Evolutionary conservation across 2,797 vertebrate genomes (phyloP), one percentile per base, ranked within the genome.

Genomic region (Lagocephalus sceleratus): DNA sequence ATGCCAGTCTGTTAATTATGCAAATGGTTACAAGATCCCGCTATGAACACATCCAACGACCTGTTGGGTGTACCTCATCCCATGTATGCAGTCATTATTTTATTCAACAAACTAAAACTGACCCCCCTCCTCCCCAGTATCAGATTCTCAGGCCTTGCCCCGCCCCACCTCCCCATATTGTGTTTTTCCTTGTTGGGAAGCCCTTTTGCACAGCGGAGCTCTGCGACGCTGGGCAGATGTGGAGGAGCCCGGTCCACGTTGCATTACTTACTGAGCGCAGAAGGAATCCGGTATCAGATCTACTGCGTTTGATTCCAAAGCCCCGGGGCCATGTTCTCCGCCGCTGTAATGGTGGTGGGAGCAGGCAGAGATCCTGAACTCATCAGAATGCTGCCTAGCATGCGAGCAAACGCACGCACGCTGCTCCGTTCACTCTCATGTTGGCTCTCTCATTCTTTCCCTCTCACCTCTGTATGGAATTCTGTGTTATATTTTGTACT

Each of bases 1-100:
- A 86, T 85, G 85, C 81, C 87, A 88, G 65, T 81, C 79, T 79
- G 67, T 86, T 87, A 85, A 85, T 88, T 87, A 88, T 86, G 85
- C 78, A 84, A 84, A 87, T 82, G 63, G 66, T 2, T 52, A 60
- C 63, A 51, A 63, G 60, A 57, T 68, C 62, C 63, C 40, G 58
- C 63, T 79, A 75, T 75, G 74, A 78, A 83, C 71, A 73, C 63
- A 75, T 68, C 72, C 35, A 0, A 21, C 40, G 47, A 54, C 42
- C 63, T 52, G 59, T 71, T 60, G 71, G 62, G 62, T 79, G 70
- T 51, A 55, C 64, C 56, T 52, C 43, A 20, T 55, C n/a, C 63
- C 60, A 55, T 75, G 68, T 58, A 75, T 71, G 20, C 54, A 59
- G 53, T 2, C 7, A 61, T 66, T n/a, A n/a, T n/a, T n/a, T 74